Evolutionary conservation across 2,888 invertebrate genomes (phyloP).

Genomic region (Melikaiella ostensackeni): DNA sequence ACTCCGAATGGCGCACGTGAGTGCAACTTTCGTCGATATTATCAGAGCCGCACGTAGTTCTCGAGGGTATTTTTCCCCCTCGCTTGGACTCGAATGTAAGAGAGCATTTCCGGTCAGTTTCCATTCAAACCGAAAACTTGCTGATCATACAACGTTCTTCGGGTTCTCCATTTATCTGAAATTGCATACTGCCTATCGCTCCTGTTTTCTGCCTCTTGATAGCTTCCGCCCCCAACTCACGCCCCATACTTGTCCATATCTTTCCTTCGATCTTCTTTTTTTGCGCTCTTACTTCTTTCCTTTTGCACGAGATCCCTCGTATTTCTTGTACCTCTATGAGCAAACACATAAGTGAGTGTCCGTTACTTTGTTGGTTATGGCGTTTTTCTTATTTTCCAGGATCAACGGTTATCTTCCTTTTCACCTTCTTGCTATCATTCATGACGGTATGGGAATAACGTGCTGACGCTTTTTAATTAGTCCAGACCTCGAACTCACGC

Average conservation of each 20-base stretch:
- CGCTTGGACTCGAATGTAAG: background rate
- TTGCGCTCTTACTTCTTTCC: background rate
- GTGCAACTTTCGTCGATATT: constrained; percentile 26
- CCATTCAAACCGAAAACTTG: constrained; percentile 45
- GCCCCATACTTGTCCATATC: constrained; percentile 5
- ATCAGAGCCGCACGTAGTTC: constrained; percentile 12
- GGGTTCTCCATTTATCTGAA: constrained; percentile 65
- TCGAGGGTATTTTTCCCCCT: background rate
- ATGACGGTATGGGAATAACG: background rate
- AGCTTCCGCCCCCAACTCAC: constrained; percentile 39
- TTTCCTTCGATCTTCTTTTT: background rate
- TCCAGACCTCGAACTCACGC: no score
- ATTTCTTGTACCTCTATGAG: background rate
- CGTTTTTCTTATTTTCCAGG: constrained; percentile 2
- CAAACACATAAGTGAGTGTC: constrained; percentile 32
- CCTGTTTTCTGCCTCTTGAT: constrained; percentile 54
- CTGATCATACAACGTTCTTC: constrained; percentile 53
- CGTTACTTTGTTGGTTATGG: constrained; percentile 8
- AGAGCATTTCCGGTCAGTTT: constrained; percentile 15
- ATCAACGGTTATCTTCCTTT: constrained; percentile 45
- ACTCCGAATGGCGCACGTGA: constrained; percentile 21
- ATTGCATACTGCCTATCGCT: constrained; percentile 64
- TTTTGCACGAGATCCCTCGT: background rate
- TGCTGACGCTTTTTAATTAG: background rate
- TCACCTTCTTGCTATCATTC: constrained; percentile 38